Conservation (phyloP, 2,113 vertebrate species). For the Lophochroa leadbeateri region DNA sequence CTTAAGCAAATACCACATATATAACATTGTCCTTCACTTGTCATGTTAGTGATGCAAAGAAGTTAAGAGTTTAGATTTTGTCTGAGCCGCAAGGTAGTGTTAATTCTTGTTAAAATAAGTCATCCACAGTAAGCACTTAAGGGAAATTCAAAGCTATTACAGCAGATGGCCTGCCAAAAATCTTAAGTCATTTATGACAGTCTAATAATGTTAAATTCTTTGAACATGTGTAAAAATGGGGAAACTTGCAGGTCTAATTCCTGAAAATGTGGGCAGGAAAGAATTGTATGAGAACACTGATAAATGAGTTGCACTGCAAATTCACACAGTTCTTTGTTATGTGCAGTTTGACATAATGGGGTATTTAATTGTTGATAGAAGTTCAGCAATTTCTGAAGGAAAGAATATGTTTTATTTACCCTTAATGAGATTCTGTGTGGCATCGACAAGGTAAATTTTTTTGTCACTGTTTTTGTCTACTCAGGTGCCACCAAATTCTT, state of each 20-base stretch:
- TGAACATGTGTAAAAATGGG: slow-evolving; percentile 37
- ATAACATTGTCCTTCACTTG: neutral
- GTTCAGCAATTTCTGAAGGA: neutral
- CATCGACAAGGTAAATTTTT: neutral
- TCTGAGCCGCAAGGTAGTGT: neutral
- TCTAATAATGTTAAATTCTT: slow-evolving; percentile 62
- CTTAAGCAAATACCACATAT: neutral
- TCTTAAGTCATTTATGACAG: slow-evolving; percentile 60
- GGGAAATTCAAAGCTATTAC: slow-evolving; percentile 65
- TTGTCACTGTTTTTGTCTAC: neutral
- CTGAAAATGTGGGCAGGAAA: slow-evolving; percentile 44
- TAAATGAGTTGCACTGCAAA: neutral
- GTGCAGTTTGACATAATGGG: neutral
- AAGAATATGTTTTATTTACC: neutral
- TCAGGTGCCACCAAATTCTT: neutral
- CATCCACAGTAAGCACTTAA: slow-evolving; percentile 36
- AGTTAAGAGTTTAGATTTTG: slow-evolving; percentile 27
- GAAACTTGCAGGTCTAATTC: slow-evolving; percentile 35
- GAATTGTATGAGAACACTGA: neutral
- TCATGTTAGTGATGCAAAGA: neutral
- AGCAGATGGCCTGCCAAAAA: slow-evolving; percentile 51
- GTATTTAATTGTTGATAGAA: neutral
- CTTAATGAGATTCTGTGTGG: neutral
- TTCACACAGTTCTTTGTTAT: neutral
- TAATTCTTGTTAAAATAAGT: slow-evolving; percentile 61